A percentile compares a stretch with the other conserved stretches of the same genome.
Conservation (phyloP, 92 coral and sea anemone genomes). For the Chrysogorgia sp. region DNA sequence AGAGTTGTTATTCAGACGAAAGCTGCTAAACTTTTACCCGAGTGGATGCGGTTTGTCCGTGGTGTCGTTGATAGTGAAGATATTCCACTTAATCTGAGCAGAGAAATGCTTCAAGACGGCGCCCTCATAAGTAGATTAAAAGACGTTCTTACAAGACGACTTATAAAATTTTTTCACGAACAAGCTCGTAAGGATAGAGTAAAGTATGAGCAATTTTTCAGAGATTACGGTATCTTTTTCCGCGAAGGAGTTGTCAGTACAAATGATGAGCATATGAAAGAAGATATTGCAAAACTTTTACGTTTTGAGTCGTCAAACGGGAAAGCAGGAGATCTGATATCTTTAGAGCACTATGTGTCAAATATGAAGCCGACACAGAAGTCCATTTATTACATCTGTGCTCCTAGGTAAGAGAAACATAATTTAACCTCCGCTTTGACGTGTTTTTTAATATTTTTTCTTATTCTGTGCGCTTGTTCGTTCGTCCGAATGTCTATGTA, state of each 20-base stretch:
- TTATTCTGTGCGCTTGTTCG: too few relatives aligned
- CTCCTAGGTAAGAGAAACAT: constrained; percentile 75
- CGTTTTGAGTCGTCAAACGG: constrained; percentile 91
- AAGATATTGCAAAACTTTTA: constrained; percentile 82
- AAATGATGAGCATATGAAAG: constrained; percentile 74
- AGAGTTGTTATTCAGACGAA: constrained; percentile 90
- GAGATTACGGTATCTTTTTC: constrained; percentile 80
- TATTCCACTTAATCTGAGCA: constrained; percentile 90
- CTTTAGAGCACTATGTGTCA: constrained; percentile 74
- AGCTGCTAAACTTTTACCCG: constrained; percentile 79
- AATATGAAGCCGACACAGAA: constrained; percentile 92
- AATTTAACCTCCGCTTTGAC: too few relatives aligned
- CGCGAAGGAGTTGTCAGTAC: constrained; percentile 93
- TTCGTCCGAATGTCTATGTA: too few relatives aligned
- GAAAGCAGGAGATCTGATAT: constrained; percentile 78
- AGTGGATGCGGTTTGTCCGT: constrained; percentile 91
- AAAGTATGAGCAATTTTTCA: constrained; percentile 87
- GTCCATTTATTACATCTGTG: constrained; percentile 85
- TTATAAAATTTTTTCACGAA: constrained; percentile 84
- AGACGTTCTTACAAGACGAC: constrained; percentile 76
- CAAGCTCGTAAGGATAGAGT: constrained; percentile 90
- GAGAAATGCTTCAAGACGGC: constrained; percentile 96
- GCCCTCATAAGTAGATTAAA: constrained; percentile 82
- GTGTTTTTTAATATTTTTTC: neutral
- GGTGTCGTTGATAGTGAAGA: constrained; percentile 99